Conservation (phyloP, 2,888 invertebrate species). For the Sipunculus nudus region DNA sequence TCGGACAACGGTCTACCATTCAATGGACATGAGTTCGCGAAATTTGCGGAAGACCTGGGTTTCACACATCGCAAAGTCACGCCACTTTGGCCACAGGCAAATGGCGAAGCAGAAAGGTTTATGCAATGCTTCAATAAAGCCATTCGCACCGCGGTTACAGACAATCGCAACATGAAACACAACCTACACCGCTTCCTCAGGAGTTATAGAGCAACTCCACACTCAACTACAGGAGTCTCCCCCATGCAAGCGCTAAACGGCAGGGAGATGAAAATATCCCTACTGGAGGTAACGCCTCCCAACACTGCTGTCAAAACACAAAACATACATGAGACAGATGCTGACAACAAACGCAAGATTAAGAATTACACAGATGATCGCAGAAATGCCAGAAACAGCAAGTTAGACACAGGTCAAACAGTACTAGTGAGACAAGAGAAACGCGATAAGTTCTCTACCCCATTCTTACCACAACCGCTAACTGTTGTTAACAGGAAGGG, state of each 20-base stretch:
- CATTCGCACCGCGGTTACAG: not conserved
- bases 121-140: conserved; percentile 32
- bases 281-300: too few species aligned
- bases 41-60: conserved; percentile 31
- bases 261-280: not conserved
- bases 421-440: too few species aligned
- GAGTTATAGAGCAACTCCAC: conserved; percentile 18
- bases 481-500: too few species aligned
- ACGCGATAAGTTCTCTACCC: too few species aligned
- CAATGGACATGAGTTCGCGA: conserved; percentile 20
- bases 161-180: not conserved
- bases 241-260: not conserved
- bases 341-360: too few species aligned
- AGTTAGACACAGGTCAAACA: too few species aligned
- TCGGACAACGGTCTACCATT: conserved; percentile 40
- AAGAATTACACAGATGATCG: too few species aligned
- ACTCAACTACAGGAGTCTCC: conserved; percentile 6
- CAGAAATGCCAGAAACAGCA: too few species aligned
- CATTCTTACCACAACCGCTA: too few species aligned
- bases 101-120: conserved; percentile 38
- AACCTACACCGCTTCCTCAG: conserved; percentile 9
- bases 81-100: conserved; percentile 37
- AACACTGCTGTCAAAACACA: too few species aligned
- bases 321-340: too few species aligned
- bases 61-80: conserved; percentile 32